Evolutionary conservation across 2,797 vertebrate species (phyloP), one percentile per base, ranked within the genome.

Genomic region (Chiloscyllium punctatum): DNA sequence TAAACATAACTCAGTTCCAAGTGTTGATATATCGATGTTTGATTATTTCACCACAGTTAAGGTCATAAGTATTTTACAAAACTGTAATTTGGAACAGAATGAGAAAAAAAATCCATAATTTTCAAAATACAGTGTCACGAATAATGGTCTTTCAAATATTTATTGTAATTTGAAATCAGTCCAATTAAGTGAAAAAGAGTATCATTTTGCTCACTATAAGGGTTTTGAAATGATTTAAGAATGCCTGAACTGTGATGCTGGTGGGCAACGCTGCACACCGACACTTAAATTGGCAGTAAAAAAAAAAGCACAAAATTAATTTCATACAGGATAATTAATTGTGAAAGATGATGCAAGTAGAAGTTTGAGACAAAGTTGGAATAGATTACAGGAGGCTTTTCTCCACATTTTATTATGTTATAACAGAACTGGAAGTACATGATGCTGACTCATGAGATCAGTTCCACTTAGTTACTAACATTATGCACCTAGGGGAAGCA

Each of bases 241-340:
- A 33, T 33, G 87, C 15, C 51, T 62, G 30, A 62, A 30, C 13
- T 30, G 53, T 62, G 48, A 30, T 15, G 9, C 77, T 37, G 37
- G 79, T 82, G 79, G 18, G 79, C n/a, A 82, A 16, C 4, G 79
- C 4, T 27, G 18, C 30, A 62, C 57, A 90, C 62, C 87, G 30
- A 27, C 11, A 13, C 51, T 30, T 33, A 62, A 16, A 62, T 68
- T 92, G 18, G 57, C 62, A 92, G 37, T 68, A 68, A 92, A 68
- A 37, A 68, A 37, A 91, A 33, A 48, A 48, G 42, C 30, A 37
- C 57, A 91, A 66, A 91, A 66, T 66, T 33, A 92, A 92, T 92
- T 92, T 92, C 88, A 37, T 21, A 92, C 15, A 68, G 88, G 88
- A 68, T 92, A 92, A 8, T 68, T 8, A 92, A 92, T 62, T n/a